Conservation (phyloP, 2,797 vertebrate genomes). For the Onychomys leucogaster region DNA sequence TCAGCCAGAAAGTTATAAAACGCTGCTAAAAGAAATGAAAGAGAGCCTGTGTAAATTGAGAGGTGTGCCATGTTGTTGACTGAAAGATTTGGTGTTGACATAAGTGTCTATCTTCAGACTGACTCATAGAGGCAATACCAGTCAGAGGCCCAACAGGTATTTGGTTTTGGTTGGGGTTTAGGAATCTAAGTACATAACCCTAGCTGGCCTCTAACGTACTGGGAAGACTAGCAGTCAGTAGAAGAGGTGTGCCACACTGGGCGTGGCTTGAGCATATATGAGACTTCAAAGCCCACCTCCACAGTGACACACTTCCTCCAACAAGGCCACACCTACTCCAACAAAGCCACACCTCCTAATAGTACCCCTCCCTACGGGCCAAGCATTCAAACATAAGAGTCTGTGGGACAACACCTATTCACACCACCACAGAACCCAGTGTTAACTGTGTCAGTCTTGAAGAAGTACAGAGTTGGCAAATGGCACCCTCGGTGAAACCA, state of each 20-base stretch:
- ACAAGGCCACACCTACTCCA: too few relatives aligned
- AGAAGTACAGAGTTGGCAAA: conserved; percentile 11
- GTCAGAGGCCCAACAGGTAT: neutral
- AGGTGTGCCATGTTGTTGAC: neutral
- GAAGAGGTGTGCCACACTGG: too few relatives aligned
- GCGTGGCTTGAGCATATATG: too few relatives aligned
- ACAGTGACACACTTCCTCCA: too few relatives aligned
- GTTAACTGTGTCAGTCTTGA: neutral
- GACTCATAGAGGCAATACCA: conserved; percentile 1
- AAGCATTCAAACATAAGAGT: neutral
- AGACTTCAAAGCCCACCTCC: too few relatives aligned
- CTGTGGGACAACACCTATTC: neutral
- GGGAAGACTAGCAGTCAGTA: neutral
- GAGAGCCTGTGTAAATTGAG: neutral
- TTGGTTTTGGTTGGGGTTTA: neutral
- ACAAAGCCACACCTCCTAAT: neutral
- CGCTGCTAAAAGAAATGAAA: neutral
- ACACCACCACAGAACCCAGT: neutral
- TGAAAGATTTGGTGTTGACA: neutral
- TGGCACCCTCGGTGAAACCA: conserved; percentile 13
- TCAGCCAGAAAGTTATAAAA: conserved; percentile 13
- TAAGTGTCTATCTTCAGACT: neutral
- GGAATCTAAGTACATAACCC: neutral
- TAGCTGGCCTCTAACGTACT: neutral
- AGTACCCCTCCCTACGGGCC: neutral